phyloP scores from a whole-genome alignment of 2,113 vertebrate species.

The Semnornis frantzii region DNA sequence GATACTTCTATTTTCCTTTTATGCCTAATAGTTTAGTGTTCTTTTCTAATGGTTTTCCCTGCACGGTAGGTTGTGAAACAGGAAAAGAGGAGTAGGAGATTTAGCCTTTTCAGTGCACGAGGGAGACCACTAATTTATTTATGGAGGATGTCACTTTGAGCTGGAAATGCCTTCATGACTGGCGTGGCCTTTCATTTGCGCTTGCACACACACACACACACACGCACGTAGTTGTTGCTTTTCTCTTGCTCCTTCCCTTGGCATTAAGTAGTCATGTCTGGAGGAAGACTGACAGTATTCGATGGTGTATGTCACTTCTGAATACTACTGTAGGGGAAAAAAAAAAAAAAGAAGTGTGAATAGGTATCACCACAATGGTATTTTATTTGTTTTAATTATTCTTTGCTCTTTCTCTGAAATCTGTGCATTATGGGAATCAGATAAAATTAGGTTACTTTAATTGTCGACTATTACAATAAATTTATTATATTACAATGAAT shows the following conservation, averaged over 20 bases:
- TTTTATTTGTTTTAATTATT: not conserved
- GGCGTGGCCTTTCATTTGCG: constrained; percentile 45
- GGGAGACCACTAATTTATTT: constrained; percentile 65
- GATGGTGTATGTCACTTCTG: not conserved
- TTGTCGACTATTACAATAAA: not conserved
- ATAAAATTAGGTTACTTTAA: not conserved
- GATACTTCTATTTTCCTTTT: constrained; percentile 27
- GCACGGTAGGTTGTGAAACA: not conserved
- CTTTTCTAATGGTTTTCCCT: not conserved
- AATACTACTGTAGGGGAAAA: not conserved
- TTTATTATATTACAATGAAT: not conserved
- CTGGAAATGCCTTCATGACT: constrained; percentile 53
- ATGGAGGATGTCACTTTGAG: constrained; percentile 56
- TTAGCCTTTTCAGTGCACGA: constrained; percentile 28
- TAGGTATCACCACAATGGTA: not conserved
- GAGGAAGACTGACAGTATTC: not conserved
- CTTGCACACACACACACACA: too few species aligned
- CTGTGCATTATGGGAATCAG: not conserved
- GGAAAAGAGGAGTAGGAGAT: constrained; percentile 20
- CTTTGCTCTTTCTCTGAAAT: not conserved
- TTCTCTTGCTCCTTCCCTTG: constrained; percentile 8
- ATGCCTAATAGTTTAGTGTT: not conserved
- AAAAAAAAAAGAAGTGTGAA: not conserved
- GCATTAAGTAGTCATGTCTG: constrained; percentile 7
- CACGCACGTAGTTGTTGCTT: constrained; percentile 11